These are phyloP conservation scores for Cyprinodon diabolis DNA, from an alignment of 2,797 vertebrate genomes.

Conservation along the genomic window DNA sequence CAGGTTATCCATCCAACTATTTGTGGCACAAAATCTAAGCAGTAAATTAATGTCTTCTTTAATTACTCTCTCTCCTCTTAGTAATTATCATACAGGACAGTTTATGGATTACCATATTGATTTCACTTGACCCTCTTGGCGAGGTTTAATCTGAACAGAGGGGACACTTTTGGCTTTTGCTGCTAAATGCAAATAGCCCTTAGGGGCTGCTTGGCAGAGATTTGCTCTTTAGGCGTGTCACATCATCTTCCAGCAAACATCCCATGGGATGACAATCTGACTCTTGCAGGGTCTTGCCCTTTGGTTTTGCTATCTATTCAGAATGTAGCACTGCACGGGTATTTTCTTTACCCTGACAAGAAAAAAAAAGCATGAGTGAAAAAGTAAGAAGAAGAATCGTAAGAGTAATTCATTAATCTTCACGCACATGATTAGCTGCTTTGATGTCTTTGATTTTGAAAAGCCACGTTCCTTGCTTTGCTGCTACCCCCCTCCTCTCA, in stretches of 20 bases:
- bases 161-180: conserved; percentile 45
- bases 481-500: conserved; percentile 60
- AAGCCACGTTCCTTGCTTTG: conserved; percentile 63
- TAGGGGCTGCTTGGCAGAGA: conserved; percentile 42
- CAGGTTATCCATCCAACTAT: too few species aligned
- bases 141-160: conserved; percentile 70
- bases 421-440: conserved; percentile 69
- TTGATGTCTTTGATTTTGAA: conserved; percentile 77
- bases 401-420: conserved; percentile 74
- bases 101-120: conserved; percentile 85
- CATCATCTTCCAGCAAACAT: conserved; percentile 65
- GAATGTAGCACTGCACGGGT: conserved; percentile 48
- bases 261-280: conserved; percentile 59
- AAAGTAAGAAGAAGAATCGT: conserved; percentile 54
- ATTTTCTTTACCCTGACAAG: conserved; percentile 64
- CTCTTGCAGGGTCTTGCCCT: conserved; percentile 53
- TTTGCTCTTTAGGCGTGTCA: conserved; percentile 67
- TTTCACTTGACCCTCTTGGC: conserved; percentile 79
- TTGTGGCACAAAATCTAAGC: conserved; percentile 76
- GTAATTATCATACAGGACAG: conserved; percentile 80
- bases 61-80: conserved; percentile 80
- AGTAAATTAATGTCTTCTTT: conserved; percentile 82
- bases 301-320: conserved; percentile 55
- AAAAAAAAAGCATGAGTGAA: conserved; percentile 29
- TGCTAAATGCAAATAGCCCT: conserved; percentile 50